These are phyloP conservation scores for Siphamia tubifer DNA, from an alignment of 2,113 vertebrate species.

Conservation along the genomic window DNA sequence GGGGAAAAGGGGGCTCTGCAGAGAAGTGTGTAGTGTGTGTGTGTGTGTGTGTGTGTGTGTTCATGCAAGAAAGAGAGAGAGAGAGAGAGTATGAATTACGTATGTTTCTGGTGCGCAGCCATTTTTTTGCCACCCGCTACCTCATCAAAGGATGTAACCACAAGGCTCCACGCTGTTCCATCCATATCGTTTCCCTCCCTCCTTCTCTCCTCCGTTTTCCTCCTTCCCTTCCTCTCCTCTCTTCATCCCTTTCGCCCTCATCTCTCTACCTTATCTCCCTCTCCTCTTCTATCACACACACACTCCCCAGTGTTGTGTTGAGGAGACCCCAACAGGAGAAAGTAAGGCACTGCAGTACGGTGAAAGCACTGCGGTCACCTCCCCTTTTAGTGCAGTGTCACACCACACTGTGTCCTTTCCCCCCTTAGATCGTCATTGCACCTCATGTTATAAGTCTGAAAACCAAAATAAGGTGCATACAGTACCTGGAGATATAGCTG, in stretches of 20 bases:
- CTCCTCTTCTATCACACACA: background rate
- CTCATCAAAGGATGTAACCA: constrained; percentile 79
- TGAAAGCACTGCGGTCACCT: constrained; percentile 73
- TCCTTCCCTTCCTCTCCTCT: constrained; percentile 19
- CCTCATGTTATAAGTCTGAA: constrained; percentile 25
- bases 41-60: constrained; percentile 7
- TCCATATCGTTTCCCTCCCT: constrained; percentile 43
- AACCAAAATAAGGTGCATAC: background rate
- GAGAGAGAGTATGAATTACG: constrained; percentile 22
- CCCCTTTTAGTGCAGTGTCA: constrained; percentile 77
- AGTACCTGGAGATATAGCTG: background rate
- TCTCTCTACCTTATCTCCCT: background rate
- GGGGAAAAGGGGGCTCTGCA: constrained; percentile 22
- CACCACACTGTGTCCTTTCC: constrained; percentile 39
- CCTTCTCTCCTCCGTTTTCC: constrained; percentile 20
- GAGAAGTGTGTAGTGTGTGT: constrained; percentile 35
- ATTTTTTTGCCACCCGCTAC: constrained; percentile 43
- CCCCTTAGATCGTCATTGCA: constrained; percentile 25
- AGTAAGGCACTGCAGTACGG: constrained; percentile 61
- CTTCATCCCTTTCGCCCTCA: background rate
- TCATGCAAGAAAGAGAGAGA: background rate
- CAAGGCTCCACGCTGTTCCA: constrained; percentile 71
- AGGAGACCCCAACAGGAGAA: constrained; percentile 72
- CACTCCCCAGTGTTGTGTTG: constrained; percentile 59
- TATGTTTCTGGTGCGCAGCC: constrained; percentile 51